Conservation (phyloP, 2,113 vertebrate species). For the Tichodroma muraria region DNA sequence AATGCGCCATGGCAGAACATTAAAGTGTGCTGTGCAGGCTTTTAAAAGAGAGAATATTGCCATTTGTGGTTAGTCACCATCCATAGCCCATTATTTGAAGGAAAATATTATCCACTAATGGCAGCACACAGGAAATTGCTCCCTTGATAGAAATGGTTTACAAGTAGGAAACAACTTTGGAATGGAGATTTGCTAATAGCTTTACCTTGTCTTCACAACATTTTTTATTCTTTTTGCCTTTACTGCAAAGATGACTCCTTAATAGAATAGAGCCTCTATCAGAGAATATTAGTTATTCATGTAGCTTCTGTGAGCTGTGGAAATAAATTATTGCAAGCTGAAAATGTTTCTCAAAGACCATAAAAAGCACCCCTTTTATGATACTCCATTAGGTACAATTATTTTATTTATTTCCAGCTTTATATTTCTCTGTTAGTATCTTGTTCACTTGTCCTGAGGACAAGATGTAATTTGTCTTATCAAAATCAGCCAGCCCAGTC, state of each 20-base stretch:
- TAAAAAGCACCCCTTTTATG: slow-evolving; percentile 28
- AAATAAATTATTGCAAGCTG: slow-evolving; percentile 28
- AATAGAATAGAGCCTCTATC: slow-evolving; percentile 14
- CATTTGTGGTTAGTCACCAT: slow-evolving; percentile 31
- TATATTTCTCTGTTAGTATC: neutral
- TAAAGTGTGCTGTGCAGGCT: slow-evolving; percentile 24
- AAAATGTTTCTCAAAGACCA: slow-evolving; percentile 45
- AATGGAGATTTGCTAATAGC: slow-evolving; percentile 17
- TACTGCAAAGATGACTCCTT: slow-evolving; percentile 19
- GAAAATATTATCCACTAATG: slow-evolving; percentile 52
- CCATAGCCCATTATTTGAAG: slow-evolving; percentile 51
- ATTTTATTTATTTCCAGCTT: slow-evolving; percentile 28
- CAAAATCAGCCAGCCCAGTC: neutral
- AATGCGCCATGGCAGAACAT: neutral
- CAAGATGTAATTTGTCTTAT: slow-evolving; percentile 17
- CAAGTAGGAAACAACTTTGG: slow-evolving; percentile 30
- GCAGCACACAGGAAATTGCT: slow-evolving; percentile 45
- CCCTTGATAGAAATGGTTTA: slow-evolving; percentile 37
- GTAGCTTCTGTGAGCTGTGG: neutral
- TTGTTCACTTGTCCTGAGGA: neutral
- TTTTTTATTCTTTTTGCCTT: slow-evolving; percentile 33
- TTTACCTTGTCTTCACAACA: slow-evolving; percentile 32
- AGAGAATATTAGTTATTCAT: slow-evolving; percentile 24
- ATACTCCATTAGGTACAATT: slow-evolving; percentile 17
- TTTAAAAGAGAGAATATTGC: slow-evolving; percentile 42